Conservation (phyloP, 2,113 vertebrate genomes). For the Tamias sibiricus region DNA sequence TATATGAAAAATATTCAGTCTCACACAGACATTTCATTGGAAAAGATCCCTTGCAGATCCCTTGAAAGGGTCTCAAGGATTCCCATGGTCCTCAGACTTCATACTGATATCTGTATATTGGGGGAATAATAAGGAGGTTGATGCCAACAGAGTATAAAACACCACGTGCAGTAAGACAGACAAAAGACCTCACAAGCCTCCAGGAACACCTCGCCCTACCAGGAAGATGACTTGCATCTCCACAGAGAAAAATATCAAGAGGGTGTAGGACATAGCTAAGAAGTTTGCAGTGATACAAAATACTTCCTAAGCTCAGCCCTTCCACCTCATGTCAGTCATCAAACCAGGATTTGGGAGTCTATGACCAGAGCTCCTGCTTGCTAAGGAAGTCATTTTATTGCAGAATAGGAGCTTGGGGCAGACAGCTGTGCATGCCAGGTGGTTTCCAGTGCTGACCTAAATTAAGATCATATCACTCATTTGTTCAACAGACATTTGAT, state of each 20-base stretch:
- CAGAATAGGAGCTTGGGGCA: background rate
- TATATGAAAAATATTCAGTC: background rate
- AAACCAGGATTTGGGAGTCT: background rate
- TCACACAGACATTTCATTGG: background rate
- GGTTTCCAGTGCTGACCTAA: constrained; percentile 45
- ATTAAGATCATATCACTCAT: background rate
- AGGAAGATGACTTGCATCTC: background rate
- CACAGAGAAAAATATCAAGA: background rate
- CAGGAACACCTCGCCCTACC: background rate
- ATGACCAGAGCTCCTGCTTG: background rate
- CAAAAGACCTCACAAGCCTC: background rate
- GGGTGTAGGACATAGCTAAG: background rate
- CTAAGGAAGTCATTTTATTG: background rate
- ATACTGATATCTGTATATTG: background rate
- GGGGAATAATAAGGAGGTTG: background rate
- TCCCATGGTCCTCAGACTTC: background rate
- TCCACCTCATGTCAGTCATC: background rate
- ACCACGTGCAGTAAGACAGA: background rate
- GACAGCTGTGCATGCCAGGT: background rate
- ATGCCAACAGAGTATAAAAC: background rate
- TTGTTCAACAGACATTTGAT: background rate
- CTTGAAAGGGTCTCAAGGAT: background rate
- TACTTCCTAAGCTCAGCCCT: background rate
- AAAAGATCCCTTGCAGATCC: background rate
- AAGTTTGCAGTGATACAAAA: background rate